Conservation (phyloP, 2,113 vertebrate species). For the Apodemus speciosus region DNA sequence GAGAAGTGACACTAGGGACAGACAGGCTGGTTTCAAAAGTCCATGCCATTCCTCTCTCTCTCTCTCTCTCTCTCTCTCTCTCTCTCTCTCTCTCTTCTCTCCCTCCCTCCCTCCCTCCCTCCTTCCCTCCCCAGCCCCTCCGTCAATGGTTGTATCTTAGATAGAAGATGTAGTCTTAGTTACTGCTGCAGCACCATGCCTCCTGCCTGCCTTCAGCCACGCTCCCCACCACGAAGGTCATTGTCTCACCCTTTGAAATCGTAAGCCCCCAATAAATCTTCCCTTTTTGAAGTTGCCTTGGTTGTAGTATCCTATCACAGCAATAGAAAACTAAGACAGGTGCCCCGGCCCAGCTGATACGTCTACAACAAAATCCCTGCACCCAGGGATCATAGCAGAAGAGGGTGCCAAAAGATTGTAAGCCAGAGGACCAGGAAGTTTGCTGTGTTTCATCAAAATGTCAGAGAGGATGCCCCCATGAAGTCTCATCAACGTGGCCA, state of each 20-base stretch:
- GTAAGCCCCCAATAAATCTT: not conserved
- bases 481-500: not conserved
- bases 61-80: not conserved
- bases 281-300: not conserved
- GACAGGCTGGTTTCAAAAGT: not conserved
- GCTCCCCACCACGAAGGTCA: not conserved
- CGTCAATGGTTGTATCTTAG: not conserved
- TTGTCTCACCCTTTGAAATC: not conserved
- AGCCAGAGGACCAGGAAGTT: not conserved
- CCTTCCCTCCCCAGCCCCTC: too few relatives aligned
- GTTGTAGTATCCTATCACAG: not conserved
- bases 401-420: not conserved
- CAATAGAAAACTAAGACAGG: not conserved
- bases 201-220: not conserved
- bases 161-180: not conserved
- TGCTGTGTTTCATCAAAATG: not conserved
- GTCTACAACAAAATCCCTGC: not conserved
- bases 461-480: not conserved
- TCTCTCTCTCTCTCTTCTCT: not conserved
- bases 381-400: not conserved
- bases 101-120: too few relatives aligned
- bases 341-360: not conserved
- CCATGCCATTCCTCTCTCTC: not conserved
- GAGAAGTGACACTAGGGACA: not conserved
- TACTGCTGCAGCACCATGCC: not conserved